Base-by-base conservation (phyloP, 1,140 invertebrate genomes). In the Drosophila pallidifrons region DNA sequence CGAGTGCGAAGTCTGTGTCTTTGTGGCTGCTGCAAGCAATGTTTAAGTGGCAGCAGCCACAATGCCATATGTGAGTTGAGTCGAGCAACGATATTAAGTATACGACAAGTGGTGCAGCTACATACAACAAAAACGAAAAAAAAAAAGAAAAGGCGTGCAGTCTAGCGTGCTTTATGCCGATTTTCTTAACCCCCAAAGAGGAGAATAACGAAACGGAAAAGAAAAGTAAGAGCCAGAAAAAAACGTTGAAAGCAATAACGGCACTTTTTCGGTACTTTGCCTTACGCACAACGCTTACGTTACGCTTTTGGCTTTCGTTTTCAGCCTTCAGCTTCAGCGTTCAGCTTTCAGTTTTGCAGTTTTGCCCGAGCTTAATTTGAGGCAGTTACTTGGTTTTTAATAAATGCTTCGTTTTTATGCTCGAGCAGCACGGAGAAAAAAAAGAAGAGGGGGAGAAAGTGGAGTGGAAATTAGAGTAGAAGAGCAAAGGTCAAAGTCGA, bases 301-400 rank as follows among this genome's bases (percentile, higher is more conserved):
- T 15, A 5, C 11, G 51, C 15, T 64, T 46, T 16, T 25, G 32
- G 28, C 51, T 20, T 46, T 46, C 30, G 4, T 15, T 38, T 35
- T 55, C n/a, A 46, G 45, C 52, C 59, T 49, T 61, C 25, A 15
- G 20, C 20, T 20, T 46, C 38, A 16, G 7, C n/a, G 25, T 35
- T 55, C n/a, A 46, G 45, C 52, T 65, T 49, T 61, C 15, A 15
- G 20, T 8, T 71, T 46, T 59, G 15, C 35, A n/a, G 28, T 46
- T 51, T 32, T 35, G 28, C 30, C 47, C 45, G 25, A 46, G 54
- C 52, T 71, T 75, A 78, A 75, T 70, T 69, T 49, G 20, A 65
- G 58, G 58, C 72, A 51, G 52, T 64, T 64, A 65, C 59, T 77
- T 75, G 65, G 55, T 71, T 77, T 77, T 75, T 69, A 69, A 77